Conservation (phyloP, 2,797 vertebrate species). For the Poeciliopsis gracilis region DNA sequence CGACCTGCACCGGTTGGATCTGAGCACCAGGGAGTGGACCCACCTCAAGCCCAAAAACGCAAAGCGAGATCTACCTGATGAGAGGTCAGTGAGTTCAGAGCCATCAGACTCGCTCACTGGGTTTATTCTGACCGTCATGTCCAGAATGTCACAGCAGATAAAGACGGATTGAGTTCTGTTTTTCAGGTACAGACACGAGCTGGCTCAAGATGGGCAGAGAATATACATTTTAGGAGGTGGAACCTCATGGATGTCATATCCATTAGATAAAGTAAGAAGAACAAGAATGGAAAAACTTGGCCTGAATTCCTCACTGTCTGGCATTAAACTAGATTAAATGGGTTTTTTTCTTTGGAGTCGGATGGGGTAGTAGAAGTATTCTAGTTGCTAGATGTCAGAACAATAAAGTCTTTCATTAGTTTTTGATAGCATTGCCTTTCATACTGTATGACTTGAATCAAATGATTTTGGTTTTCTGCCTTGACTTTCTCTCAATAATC, state of each 20-base stretch:
- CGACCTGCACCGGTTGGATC: conserved; percentile 94
- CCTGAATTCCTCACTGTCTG: neutral
- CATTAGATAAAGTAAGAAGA: conserved; percentile 89
- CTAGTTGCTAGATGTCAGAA: neutral
- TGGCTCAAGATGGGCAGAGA: conserved; percentile 92
- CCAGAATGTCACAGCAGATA: neutral
- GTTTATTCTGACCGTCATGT: neutral
- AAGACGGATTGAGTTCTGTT: neutral
- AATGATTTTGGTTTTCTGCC: neutral
- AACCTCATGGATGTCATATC: conserved; percentile 96
- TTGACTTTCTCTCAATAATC: neutral
- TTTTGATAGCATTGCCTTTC: neutral
- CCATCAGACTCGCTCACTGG: neutral
- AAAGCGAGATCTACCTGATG: conserved; percentile 91
- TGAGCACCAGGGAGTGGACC: conserved; percentile 93
- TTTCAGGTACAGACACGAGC: conserved; percentile 94
- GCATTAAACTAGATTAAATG: neutral
- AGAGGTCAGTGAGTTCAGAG: conserved; percentile 83
- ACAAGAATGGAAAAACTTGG: neutral
- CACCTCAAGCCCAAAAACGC: conserved; percentile 94
- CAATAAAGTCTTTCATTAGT: neutral
- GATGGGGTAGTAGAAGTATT: neutral
- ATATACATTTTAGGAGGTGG: conserved; percentile 98
- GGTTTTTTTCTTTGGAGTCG: neutral
- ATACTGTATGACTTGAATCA: neutral